Base-by-base conservation (phyloP, 2,113 vertebrate genomes). In the Scolopax mira region DNA sequence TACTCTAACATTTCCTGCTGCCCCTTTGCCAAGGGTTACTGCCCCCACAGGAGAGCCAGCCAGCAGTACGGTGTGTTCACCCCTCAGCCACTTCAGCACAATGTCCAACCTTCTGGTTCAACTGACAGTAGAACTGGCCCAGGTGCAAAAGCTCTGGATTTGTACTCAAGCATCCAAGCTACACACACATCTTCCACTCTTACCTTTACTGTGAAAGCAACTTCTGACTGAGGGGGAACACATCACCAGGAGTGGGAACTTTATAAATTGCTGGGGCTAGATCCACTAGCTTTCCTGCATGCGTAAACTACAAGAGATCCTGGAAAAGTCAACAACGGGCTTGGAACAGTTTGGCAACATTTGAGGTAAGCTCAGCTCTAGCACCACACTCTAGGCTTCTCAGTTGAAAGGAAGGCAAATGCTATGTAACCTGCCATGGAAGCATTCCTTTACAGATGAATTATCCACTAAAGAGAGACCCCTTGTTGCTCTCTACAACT, bases 1-100 rank as follows among this genome's bases (percentile, higher is more conserved):
- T 31, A 23, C 12, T 44, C 44, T 0, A 0, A 5, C 7, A 24
- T 25, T 61, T 39, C 55, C 31, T 55, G 79, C 46, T 46, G 31
- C 25, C 19, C 30, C 37, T 57, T 15, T 88, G 73, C 65, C 70
- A 30, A 19, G 60, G 25, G 9, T 8, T 37, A 16, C 46, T 51
- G 57, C 11, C 5, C 6, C 44, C 18, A 10, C n/a, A 27, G 23
- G 4, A 67, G 3, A 62, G 58, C 5, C 58, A 64, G 66, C 17
- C 66, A 82, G 23, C 22, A 33, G 11, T 27, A 24, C 1, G 2
- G 30, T 10, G 13, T 27, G 21, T 25, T 30, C 67, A 18, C 2
- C 2, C 31, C 72, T 83, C 48, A 21, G 46, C 57, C 51, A 17
- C 44, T 46, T 30, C 52, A 65, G 41, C 8, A 1, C 49, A 61